Base-by-base conservation (phyloP, 2,888 invertebrate species). In the Sylvicola cinctus region DNA sequence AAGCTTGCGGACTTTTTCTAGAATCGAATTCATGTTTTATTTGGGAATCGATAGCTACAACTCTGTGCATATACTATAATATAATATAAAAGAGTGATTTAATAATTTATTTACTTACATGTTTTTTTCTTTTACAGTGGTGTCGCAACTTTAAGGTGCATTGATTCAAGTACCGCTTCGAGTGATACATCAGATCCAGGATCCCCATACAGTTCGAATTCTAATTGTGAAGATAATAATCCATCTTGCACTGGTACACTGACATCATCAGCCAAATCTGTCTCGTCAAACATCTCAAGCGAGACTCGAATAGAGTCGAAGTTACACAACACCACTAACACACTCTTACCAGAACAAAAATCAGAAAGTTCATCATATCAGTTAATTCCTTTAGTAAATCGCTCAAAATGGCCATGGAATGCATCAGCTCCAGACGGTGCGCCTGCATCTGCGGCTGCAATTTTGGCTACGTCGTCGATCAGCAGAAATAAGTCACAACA, bases 131-230 rank as follows among this genome's bases (percentile, higher is more conserved):
- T 42, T 71, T 72, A 20, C 69, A 84, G 84, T 67, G 84, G 85
- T 45, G 83, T 84, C 51, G 83, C 78, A 52, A 73, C 74, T 52
- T 61, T 76, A 53, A 77, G 78, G 61, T 73, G 76, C 50, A 68
- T 74, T 40, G 78, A 78, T 47, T 77, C 72, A 29, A 62, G 71
- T 56, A 65, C 66, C 42, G 66, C 73, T 48, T 72, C 69, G 48
- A 83, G 81, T 60, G 84, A 83, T 62, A 78, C 81, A 58, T 80
- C 81, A 46, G 83, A 83, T 58, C 83, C 83, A 36, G 77, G 79
- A 42, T 83, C 83, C 38, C 84, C 84, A 46, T 78, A 74, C 60
- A 81, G 77, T 58, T 74, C 76, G 44, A 54, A 56, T 49, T 55
- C 61, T 54, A 58, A 69, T 15, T 60, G 63, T 48, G 63, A 64